Evolutionary conservation across 2,797 vertebrate species (phyloP).

Genomic region (Hippoglossus hippoglossus): DNA sequence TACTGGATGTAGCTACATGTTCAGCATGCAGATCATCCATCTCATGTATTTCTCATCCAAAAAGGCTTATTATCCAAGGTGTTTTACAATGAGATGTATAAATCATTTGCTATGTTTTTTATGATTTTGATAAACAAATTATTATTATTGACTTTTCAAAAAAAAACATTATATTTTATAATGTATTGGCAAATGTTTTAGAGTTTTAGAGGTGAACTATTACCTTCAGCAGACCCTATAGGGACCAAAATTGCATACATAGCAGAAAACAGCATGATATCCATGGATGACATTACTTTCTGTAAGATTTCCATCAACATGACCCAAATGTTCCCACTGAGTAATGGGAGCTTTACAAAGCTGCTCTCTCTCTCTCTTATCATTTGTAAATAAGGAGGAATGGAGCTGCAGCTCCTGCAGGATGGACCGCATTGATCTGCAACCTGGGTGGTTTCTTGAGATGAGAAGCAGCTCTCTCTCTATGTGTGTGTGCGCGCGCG

Average conservation of each 20-base stretch:
- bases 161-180: neutral
- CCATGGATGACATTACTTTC: neutral
- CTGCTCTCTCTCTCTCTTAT: neutral
- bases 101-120: neutral
- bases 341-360: neutral
- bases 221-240: too few relatives aligned
- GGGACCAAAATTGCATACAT: too few relatives aligned
- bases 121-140: too few relatives aligned
- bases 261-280: neutral
- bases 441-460: constrained; percentile 51
- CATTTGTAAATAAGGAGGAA: constrained; percentile 20
- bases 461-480: constrained; percentile 35
- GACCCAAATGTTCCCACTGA: constrained; percentile 9
- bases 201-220: neutral
- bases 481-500: constrained; percentile 25
- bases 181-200: neutral
- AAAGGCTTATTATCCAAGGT: neutral
- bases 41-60: neutral
- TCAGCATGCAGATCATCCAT: neutral
- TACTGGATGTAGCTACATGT: neutral
- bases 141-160: too few relatives aligned
- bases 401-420: constrained; percentile 41
- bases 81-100: neutral
- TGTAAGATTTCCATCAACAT: neutral
- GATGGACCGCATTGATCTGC: constrained; percentile 60